phyloP scores from a whole-genome alignment of 2,797 vertebrate genomes.

The Coccyzus lansbergi region DNA sequence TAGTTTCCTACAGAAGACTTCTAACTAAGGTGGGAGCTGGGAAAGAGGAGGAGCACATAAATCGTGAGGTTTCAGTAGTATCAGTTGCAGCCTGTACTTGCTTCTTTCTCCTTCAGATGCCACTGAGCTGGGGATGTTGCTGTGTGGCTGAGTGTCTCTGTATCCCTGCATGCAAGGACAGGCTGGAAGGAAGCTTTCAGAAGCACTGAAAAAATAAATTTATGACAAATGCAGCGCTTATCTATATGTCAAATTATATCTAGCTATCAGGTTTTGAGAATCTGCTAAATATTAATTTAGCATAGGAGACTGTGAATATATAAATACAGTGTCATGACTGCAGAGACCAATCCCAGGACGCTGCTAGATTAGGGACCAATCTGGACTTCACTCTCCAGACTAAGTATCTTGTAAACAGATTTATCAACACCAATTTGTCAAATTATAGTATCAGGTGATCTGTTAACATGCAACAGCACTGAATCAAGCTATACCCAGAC shows the following conservation, averaged over 20 bases:
- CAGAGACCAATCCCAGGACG: not conserved
- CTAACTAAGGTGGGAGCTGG: not conserved
- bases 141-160: not conserved
- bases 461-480: not conserved
- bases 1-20: not conserved
- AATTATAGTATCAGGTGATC: not conserved
- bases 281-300: not conserved
- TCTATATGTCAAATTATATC: not conserved
- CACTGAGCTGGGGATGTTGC: accelerated
- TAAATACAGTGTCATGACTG: not conserved
- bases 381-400: not conserved
- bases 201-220: not conserved
- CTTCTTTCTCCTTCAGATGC: not conserved
- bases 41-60: not conserved
- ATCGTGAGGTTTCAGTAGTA: not conserved
- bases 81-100: not conserved
- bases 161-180: not conserved
- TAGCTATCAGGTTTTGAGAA: not conserved
- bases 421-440: not conserved
- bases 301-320: accelerated
- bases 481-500: not conserved
- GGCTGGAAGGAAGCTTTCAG: not conserved
- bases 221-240: not conserved
- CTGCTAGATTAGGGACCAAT: not conserved
- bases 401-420: not conserved